These are phyloP conservation scores for Scytalopus superciliaris DNA, from an alignment of 2,113 vertebrate genomes.

Conservation along the genomic window DNA sequence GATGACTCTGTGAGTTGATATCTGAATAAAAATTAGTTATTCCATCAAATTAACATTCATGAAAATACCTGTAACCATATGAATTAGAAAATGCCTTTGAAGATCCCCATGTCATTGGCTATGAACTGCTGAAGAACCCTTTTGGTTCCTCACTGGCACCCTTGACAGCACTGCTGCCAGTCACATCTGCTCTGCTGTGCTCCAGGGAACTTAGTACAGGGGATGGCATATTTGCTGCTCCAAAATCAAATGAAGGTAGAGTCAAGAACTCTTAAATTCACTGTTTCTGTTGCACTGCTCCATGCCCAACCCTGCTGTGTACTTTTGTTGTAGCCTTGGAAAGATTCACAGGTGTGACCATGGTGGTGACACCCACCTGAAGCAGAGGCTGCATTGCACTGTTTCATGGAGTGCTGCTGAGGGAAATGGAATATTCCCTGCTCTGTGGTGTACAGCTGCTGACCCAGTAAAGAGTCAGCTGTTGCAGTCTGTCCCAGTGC, in stretches of 20 bases:
- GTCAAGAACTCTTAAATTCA: neutral
- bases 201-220: neutral
- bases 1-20: neutral
- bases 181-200: neutral
- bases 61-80: neutral
- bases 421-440: neutral
- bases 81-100: neutral
- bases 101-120: neutral
- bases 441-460: neutral
- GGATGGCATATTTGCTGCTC: fast-evolving
- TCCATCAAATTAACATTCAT: neutral
- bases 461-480: neutral
- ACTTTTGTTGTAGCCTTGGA: neutral
- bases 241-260: neutral
- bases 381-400: neutral
- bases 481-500: neutral
- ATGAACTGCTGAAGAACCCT: neutral
- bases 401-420: neutral
- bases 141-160: neutral
- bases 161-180: neutral
- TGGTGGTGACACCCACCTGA: neutral
- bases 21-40: neutral
- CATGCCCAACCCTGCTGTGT: neutral
- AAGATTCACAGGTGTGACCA: neutral
- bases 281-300: neutral